Conservation (phyloP, 2,888 invertebrate genomes). For the Emmelina monodactyla region DNA sequence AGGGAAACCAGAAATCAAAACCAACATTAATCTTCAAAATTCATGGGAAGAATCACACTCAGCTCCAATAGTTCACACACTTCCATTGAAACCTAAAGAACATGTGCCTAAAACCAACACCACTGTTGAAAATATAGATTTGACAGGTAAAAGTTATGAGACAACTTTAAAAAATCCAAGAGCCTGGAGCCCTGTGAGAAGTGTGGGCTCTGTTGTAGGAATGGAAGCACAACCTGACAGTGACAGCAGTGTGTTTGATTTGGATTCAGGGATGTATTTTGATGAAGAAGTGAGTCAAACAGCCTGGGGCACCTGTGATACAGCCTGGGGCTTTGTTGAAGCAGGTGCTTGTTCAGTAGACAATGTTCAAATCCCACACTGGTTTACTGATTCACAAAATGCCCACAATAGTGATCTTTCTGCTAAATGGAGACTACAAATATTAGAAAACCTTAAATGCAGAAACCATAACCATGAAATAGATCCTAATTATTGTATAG, state of each 20-base stretch:
- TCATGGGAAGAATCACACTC: slow-evolving; percentile 79
- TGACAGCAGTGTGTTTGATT: slow-evolving; percentile 82
- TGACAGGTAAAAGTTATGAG: slow-evolving; percentile 73
- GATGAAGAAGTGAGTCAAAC: slow-evolving; percentile 79
- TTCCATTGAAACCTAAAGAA: slow-evolving; percentile 61
- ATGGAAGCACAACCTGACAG: slow-evolving; percentile 88
- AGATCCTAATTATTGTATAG: slow-evolving; percentile 73
- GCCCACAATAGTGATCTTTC: slow-evolving; percentile 69
- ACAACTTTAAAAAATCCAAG: slow-evolving; percentile 79
- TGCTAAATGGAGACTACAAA: slow-evolving; percentile 78
- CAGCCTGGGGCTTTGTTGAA: slow-evolving; percentile 82
- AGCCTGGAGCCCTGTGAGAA: slow-evolving; percentile 89
- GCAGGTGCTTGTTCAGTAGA: slow-evolving; percentile 83
- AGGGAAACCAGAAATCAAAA: slow-evolving; percentile 41
- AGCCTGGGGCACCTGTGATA: slow-evolving; percentile 82
- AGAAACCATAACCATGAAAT: slow-evolving; percentile 56
- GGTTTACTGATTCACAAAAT: slow-evolving; percentile 72
- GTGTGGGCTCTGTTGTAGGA: slow-evolving; percentile 84
- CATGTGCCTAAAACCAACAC: slow-evolving; percentile 34
- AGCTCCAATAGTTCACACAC: slow-evolving; percentile 75
- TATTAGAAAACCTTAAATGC: slow-evolving; percentile 72
- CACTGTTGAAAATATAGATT: slow-evolving; percentile 52
- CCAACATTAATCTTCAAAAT: slow-evolving; percentile 61
- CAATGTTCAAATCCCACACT: slow-evolving; percentile 77
- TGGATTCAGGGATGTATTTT: slow-evolving; percentile 81